Conservation (phyloP, 2,888 invertebrate species). For the Fabriciana adippe region DNA sequence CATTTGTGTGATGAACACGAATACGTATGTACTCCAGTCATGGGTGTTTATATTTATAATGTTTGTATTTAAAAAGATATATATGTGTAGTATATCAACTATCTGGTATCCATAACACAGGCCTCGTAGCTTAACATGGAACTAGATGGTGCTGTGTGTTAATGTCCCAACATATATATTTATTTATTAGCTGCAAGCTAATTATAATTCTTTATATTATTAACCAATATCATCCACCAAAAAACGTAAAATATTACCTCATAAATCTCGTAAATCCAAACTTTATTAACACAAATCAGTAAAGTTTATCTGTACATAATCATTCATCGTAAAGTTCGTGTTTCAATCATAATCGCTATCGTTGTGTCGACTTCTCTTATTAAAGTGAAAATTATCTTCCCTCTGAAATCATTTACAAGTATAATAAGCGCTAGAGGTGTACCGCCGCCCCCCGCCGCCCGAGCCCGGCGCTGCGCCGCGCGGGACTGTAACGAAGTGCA, state of each 20-base stretch:
- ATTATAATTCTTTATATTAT: background rate
- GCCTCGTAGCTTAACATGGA: no score
- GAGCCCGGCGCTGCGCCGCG: background rate
- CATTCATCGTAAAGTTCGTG: background rate
- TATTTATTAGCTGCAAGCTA: background rate
- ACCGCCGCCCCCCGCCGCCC: background rate
- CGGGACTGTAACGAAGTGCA: conserved; percentile 20
- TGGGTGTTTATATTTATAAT: no score
- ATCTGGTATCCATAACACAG: no score
- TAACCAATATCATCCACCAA: background rate
- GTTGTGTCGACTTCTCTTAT: conserved; percentile 16
- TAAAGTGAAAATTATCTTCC: conserved; percentile 15
- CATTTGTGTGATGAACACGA: no score
- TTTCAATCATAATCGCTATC: conserved; percentile 2
- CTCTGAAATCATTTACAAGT: conserved; percentile 17
- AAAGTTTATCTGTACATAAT: background rate
- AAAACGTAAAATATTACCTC: background rate
- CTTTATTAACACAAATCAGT: background rate
- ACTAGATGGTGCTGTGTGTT: no score
- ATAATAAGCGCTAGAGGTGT: background rate
- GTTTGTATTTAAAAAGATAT: no score
- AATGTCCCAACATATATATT: no score
- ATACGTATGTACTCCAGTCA: no score
- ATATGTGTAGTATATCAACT: no score
- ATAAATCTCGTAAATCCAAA: background rate